Conservation (phyloP, 2,888 invertebrate species). For the Ochropleura leucogaster region DNA sequence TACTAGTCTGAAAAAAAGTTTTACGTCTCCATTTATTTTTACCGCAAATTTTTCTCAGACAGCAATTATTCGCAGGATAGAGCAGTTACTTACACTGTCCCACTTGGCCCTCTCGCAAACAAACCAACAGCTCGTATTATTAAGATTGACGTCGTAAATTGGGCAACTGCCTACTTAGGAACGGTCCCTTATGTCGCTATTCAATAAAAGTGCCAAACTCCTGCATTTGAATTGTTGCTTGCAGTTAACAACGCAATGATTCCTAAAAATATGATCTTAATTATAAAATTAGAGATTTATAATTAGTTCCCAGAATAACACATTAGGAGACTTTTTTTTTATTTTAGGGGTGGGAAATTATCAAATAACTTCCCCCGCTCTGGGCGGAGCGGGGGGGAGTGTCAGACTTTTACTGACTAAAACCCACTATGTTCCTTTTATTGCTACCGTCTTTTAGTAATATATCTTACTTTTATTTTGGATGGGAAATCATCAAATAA, state of each 20-base stretch:
- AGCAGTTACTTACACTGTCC: conserved; percentile 18
- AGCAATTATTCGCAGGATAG: conserved; percentile 29
- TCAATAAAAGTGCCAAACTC: not conserved
- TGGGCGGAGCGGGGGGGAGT: too few relatives aligned
- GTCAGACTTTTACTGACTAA: too few relatives aligned
- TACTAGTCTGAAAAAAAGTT: not conserved
- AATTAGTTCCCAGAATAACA: not conserved
- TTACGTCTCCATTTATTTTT: conserved; percentile 3
- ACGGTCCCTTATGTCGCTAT: not conserved
- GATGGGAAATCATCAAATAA: too few relatives aligned
- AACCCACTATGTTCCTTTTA: too few relatives aligned
- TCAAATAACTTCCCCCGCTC: too few relatives aligned
- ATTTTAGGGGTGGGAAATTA: too few relatives aligned
- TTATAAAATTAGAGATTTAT: not conserved
- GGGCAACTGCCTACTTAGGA: not conserved
- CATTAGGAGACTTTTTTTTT: not conserved
- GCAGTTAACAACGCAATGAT: not conserved
- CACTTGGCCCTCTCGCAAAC: not conserved
- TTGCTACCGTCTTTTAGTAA: too few relatives aligned
- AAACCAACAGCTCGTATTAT: conserved; percentile 1
- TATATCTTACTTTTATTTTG: not conserved
- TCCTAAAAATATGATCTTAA: not conserved
- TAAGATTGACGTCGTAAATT: conserved; percentile 10
- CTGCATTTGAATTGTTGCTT: not conserved
- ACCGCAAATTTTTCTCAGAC: conserved; percentile 8